Evolutionary conservation across 2,113 vertebrate genomes (phyloP).

Genomic region (Eidolon helvum): DNA sequence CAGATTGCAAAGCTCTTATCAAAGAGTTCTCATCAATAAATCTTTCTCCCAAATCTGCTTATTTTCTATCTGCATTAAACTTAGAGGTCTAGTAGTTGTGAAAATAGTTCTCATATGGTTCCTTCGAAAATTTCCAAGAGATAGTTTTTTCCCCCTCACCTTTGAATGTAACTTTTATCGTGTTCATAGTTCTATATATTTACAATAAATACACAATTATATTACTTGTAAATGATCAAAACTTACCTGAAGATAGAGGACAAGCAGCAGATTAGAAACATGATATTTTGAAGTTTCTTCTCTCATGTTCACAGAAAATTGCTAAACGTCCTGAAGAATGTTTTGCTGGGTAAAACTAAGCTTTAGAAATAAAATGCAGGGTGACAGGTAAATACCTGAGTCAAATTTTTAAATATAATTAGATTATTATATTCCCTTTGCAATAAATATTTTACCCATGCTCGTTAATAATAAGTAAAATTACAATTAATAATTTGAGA

Average conservation of each 20-base stretch:
- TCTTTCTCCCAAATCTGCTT: not conserved
- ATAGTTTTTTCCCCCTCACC: not conserved
- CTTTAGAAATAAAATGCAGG: not conserved
- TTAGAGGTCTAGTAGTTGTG: not conserved
- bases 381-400: conserved; percentile 56
- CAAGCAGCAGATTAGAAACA: not conserved
- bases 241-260: not conserved
- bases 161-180: not conserved
- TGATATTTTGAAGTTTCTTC: not conserved
- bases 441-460: conserved; percentile 66
- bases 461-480: conserved; percentile 75
- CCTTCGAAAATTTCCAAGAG: not conserved
- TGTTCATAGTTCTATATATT: not conserved
- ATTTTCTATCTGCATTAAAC: not conserved
- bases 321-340: not conserved
- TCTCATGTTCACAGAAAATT: not conserved
- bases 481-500: conserved; percentile 72
- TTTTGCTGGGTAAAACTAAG: not conserved
- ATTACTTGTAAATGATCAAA: not conserved
- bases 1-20: not conserved
- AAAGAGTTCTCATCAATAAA: not conserved
- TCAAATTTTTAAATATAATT: conserved; percentile 66
- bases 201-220: not conserved
- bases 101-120: not conserved
- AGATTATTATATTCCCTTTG: conserved; percentile 43